Evolutionary conservation across 2,113 vertebrate genomes (phyloP), one percentile per base, ranked within the genome.

Genomic region (Argyrosomus japonicus): DNA sequence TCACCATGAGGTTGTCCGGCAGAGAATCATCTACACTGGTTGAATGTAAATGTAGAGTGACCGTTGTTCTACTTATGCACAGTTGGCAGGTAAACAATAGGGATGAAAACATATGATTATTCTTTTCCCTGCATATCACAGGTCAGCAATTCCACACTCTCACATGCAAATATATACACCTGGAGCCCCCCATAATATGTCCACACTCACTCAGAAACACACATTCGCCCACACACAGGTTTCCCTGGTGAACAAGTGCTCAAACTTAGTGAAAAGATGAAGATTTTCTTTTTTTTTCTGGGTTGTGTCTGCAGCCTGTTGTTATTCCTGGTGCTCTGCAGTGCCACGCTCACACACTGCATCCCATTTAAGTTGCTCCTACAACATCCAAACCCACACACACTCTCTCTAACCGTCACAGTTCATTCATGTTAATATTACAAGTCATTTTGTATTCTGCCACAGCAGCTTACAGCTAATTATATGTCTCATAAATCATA

Each of bases 401-500:
- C 82, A 74, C 89, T 83, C 60, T 43, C 87, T 87, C 87, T 86
- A 75, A 88, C 88, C 89, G 91, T 88, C 93, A 90, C 83, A 84
- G 72, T 77, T 86, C 91, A 93, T 90, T 88, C 86, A 82, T 85
- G 89, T 90, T 92, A 87, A 93, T 87, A 87, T 83, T 75, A 89
- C 87, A 87, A 86, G 84, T 89, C 83, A 91, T 90, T 93, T 89
- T 92, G 86, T 78, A 91, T 94, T 87, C 89, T 87, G 90, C 81
- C 90, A 89, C 82, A 90, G 89, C 89, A 90, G 87, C 88, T 93
- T 93, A 91, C 87, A 90, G 91, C 93, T 91, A 89, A 92, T 93
- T 92, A 91, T 86, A 71, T 84, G 81, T 78, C 87, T 84, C 85
- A 89, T 92, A 90, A 91, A 92, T 93, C 83, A 92, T 87, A 91